These are phyloP conservation scores for Gymnoscopelus braueri DNA, from an alignment of 2,797 vertebrate species.

Conservation along the genomic window DNA sequence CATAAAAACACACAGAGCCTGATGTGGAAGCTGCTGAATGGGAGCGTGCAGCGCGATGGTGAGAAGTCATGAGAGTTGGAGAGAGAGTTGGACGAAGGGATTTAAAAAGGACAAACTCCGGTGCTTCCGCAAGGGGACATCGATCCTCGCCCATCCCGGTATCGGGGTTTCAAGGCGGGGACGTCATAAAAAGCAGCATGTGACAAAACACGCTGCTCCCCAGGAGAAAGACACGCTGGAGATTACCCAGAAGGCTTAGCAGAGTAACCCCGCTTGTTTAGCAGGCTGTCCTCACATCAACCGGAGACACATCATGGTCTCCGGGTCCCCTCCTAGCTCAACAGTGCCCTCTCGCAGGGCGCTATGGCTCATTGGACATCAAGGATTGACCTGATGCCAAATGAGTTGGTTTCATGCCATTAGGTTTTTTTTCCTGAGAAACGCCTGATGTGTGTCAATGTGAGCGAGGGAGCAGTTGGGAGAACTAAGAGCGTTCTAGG, in stretches of 20 bases:
- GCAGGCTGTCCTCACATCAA: constrained; percentile 69
- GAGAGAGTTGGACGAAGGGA: constrained; percentile 69
- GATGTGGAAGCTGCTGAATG: no score
- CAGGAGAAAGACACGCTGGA: constrained; percentile 63
- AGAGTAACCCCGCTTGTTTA: constrained; percentile 85
- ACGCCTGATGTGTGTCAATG: constrained; percentile 25
- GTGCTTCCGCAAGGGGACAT: constrained; percentile 77
- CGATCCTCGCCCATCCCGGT: constrained; percentile 81
- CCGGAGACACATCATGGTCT: constrained; percentile 6
- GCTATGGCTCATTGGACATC: constrained; percentile 2
- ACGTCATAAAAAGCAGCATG: constrained; percentile 84
- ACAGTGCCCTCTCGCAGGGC: constrained; percentile 7
- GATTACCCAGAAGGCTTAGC: constrained; percentile 40
- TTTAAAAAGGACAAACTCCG: constrained; percentile 17
- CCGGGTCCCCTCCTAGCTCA: constrained; percentile 6
- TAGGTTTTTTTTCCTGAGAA: constrained; percentile 53
- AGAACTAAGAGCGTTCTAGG: neutral
- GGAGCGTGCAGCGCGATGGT: no score
- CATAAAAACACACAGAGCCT: no score
- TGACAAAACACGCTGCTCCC: constrained; percentile 67
- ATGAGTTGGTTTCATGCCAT: neutral
- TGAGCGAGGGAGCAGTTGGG: constrained; percentile 22
- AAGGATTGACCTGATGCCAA: neutral
- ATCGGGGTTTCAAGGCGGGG: constrained; percentile 80
- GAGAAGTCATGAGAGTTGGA: constrained; percentile 43